Conservation (phyloP, 2,888 invertebrate species). For the Amblyteles armatorius region DNA sequence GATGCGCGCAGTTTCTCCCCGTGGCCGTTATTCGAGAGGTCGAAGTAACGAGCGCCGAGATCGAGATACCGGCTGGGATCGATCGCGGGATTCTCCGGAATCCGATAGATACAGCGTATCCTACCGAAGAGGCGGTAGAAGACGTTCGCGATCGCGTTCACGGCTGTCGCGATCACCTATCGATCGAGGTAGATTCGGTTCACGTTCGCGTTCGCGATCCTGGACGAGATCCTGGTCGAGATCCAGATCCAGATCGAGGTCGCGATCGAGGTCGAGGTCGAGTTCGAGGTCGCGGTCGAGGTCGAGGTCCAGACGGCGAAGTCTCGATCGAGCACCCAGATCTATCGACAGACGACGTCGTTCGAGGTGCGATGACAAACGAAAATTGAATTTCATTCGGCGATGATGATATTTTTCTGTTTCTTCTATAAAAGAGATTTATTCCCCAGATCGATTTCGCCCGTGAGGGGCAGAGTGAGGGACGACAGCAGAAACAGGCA, state of each 20-base stretch:
- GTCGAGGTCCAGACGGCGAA: constrained; percentile 79
- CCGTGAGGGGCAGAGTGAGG: constrained; percentile 69
- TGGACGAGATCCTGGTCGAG: constrained; percentile 80
- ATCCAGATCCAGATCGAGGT: constrained; percentile 80
- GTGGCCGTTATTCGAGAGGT: constrained; percentile 54
- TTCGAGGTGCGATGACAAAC: constrained; percentile 74
- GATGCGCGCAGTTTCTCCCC: constrained; percentile 40
- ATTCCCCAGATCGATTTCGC: constrained; percentile 69
- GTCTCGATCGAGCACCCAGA: constrained; percentile 82
- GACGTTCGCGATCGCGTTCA: constrained; percentile 55
- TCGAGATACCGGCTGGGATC: constrained; percentile 73
- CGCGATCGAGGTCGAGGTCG: constrained; percentile 78
- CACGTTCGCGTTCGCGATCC: constrained; percentile 79
- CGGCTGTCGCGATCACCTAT: constrained; percentile 62
- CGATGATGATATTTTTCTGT: not conserved
- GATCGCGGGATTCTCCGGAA: constrained; percentile 75
- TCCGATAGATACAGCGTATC: constrained; percentile 72
- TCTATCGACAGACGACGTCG: constrained; percentile 73
- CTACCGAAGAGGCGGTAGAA: constrained; percentile 69
- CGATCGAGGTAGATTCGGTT: constrained; percentile 68
- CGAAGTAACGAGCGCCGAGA: constrained; percentile 60
- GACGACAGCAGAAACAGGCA: constrained; percentile 66
- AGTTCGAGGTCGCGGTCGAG: constrained; percentile 78
- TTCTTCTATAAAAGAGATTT: not conserved
- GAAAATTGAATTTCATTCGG: not conserved